Evolutionary conservation across 1,140 invertebrate genomes (phyloP).

Genomic region (Penaeus chinensis): DNA sequence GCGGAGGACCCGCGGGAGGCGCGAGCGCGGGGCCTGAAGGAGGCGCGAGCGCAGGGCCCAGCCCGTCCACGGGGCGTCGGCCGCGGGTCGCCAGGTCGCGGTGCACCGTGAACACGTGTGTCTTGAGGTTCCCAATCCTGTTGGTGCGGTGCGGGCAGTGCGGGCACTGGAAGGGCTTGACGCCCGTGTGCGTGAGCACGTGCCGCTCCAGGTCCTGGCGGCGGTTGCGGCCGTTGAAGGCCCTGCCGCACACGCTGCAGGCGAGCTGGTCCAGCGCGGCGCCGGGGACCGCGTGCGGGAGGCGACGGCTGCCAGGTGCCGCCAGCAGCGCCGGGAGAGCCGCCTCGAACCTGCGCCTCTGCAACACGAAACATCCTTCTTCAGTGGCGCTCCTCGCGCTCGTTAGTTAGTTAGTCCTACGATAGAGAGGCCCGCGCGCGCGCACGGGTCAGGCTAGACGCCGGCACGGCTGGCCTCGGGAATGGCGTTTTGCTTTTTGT

Average conservation of each 20-base stretch:
- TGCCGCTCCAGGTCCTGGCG: slow-evolving; percentile 77
- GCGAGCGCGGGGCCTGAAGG: background rate
- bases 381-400: slow-evolving; percentile 31
- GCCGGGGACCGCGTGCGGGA: slow-evolving; percentile 9
- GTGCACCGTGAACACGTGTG: slow-evolving; percentile 57
- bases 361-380: slow-evolving; percentile 54
- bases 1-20: background rate
- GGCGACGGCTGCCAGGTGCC: background rate
- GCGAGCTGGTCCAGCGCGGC: slow-evolving; percentile 25
- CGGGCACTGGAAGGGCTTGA: slow-evolving; percentile 66
- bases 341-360: slow-evolving; percentile 44
- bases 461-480: too few species aligned
- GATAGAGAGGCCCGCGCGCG: background rate
- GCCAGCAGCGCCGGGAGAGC: slow-evolving; percentile 34
- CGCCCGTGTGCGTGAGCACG: slow-evolving; percentile 69
- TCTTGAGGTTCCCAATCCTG: slow-evolving; percentile 56
- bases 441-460: too few species aligned
- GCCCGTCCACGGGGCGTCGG: background rate
- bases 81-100: slow-evolving; percentile 17
- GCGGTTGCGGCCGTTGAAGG: slow-evolving; percentile 79
- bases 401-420: background rate
- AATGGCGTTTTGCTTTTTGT: too few species aligned
- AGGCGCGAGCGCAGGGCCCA: background rate
- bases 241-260: slow-evolving; percentile 74
- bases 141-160: slow-evolving; percentile 65